Conservation (phyloP, 2,797 vertebrate species). For the Oreochromis mossambicus region DNA sequence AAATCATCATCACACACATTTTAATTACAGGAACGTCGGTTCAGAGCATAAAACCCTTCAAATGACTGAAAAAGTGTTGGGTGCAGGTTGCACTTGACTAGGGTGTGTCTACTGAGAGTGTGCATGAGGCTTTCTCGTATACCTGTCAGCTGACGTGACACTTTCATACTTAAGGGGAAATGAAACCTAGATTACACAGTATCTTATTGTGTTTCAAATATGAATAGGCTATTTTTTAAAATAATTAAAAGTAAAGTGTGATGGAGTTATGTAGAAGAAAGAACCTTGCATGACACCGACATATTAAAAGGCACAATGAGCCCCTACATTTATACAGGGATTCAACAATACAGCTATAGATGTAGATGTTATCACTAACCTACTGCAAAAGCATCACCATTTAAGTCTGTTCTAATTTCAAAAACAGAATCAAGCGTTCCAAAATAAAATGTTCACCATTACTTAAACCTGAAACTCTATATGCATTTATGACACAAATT, state of each 20-base stretch:
- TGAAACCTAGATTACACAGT: not conserved
- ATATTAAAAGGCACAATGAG: not conserved
- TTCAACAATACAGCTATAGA: not conserved
- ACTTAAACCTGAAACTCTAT: not conserved
- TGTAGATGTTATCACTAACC: not conserved
- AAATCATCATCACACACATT: not conserved
- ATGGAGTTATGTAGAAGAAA: not conserved
- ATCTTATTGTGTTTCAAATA: not conserved
- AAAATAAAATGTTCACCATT: not conserved
- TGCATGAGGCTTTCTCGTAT: not conserved
- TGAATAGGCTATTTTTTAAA: not conserved
- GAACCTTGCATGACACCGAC: not conserved
- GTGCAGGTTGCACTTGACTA: not conserved
- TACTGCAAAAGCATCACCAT: not conserved
- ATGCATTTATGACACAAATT: not conserved
- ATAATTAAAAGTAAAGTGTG: not conserved
- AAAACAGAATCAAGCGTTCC: not conserved
- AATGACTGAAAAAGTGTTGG: not conserved
- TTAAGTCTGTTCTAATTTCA: not conserved
- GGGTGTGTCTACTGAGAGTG: not conserved
- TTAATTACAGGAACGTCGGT: not conserved
- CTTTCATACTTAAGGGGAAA: conserved; percentile 16
- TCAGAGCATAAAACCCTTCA: not conserved
- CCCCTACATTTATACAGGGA: not conserved
- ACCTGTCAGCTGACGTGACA: not conserved